Percentiles rank a stretch among this genome's conserved stretches.
These are phyloP conservation scores for Gryllus bimaculatus DNA, from an alignment of 1,140 invertebrate species.

Conservation along the genomic window DNA sequence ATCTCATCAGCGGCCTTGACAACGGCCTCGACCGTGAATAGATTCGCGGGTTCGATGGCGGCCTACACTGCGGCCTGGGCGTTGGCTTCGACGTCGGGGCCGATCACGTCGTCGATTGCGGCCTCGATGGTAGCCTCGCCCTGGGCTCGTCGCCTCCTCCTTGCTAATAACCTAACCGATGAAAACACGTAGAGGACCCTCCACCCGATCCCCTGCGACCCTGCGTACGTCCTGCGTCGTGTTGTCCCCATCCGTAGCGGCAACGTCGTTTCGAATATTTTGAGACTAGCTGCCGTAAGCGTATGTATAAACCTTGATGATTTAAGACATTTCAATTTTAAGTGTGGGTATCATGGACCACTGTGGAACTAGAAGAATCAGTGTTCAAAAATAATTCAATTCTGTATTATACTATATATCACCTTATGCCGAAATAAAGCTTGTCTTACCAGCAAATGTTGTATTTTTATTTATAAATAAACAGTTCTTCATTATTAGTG, in stretches of 20 bases:
- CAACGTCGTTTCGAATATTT: background rate
- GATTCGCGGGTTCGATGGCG: too few relatives aligned
- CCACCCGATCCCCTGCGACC: background rate
- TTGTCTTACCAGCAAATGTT: background rate
- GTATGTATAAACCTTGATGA: background rate
- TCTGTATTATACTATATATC: background rate
- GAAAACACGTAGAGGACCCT: background rate
- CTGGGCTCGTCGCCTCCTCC: too few relatives aligned
- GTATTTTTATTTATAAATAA: background rate
- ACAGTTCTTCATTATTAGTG: too few relatives aligned
- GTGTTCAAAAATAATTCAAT: background rate
- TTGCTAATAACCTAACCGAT: background rate
- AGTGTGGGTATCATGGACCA: conserved; percentile 3
- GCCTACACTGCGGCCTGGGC: too few relatives aligned
- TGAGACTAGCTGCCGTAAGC: background rate
- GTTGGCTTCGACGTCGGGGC: too few relatives aligned
- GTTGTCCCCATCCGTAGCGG: background rate
- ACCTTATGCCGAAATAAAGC: conserved; percentile 1
- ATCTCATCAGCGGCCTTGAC: too few relatives aligned
- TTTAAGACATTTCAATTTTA: conserved; percentile 2
- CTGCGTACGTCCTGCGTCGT: background rate
- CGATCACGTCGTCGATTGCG: too few relatives aligned
- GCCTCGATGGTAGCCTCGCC: too few relatives aligned
- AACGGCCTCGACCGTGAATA: too few relatives aligned
- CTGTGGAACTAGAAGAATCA: background rate